Evolutionary conservation across 2,797 vertebrate genomes (phyloP).

Genomic region (Lateolabrax maculatus): DNA sequence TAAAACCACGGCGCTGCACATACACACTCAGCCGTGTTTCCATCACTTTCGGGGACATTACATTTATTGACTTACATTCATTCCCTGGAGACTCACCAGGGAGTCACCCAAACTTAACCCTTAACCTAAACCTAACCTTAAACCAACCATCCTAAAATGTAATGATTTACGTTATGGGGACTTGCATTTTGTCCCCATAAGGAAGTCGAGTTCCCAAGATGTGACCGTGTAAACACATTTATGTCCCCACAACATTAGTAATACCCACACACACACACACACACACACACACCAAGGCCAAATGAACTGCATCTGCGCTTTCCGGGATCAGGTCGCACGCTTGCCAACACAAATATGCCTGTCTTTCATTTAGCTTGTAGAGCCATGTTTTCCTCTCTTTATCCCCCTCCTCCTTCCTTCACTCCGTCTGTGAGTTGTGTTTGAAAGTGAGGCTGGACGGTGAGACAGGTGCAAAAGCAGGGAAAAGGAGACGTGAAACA

Average conservation of each 20-base stretch:
- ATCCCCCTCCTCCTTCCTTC: slow-evolving; percentile 34
- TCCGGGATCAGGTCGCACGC: slow-evolving; percentile 65
- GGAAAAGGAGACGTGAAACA: slow-evolving; percentile 44
- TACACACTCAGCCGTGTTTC: slow-evolving; percentile 26
- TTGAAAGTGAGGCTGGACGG: slow-evolving; percentile 54
- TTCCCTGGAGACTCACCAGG: too few relatives aligned
- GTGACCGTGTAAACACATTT: too few relatives aligned
- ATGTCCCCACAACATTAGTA: too few relatives aligned
- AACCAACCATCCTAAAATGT: too few relatives aligned
- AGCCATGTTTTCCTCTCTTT: slow-evolving; percentile 52
- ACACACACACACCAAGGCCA: slow-evolving; percentile 31
- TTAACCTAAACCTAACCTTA: too few relatives aligned
- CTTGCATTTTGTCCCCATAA: too few relatives aligned
- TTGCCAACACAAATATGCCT: slow-evolving; percentile 77
- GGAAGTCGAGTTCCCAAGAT: too few relatives aligned
- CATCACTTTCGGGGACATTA: too few relatives aligned
- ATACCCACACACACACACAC: slow-evolving; percentile 18
- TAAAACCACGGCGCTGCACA: slow-evolving; percentile 45
- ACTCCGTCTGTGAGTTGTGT: slow-evolving; percentile 42
- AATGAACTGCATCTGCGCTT: slow-evolving; percentile 75
- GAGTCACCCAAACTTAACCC: too few relatives aligned
- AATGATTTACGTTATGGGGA: too few relatives aligned
- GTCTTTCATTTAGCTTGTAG: slow-evolving; percentile 76
- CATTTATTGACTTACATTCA: too few relatives aligned
- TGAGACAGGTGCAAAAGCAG: slow-evolving; percentile 64